Conservation (phyloP, 2,113 vertebrate species). For the Psilopsiagon aurifrons region DNA sequence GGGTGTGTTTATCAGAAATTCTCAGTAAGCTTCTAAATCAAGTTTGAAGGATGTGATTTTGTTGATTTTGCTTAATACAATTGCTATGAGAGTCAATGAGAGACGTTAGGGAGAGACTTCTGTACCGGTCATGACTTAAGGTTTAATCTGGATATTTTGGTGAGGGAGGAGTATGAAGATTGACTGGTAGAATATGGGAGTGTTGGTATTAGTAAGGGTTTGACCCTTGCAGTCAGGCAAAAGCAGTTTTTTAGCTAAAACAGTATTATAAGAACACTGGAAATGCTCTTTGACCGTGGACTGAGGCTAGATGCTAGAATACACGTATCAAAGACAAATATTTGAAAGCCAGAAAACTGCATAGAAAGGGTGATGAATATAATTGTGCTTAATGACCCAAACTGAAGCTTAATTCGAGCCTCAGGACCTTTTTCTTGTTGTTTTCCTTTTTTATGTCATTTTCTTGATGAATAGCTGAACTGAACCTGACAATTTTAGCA, state of each 20-base stretch:
- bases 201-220: neutral
- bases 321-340: neutral
- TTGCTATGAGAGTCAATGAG: neutral
- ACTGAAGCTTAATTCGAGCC: neutral
- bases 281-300: neutral
- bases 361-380: neutral
- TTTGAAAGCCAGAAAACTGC: neutral
- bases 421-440: neutral
- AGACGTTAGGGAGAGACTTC: neutral
- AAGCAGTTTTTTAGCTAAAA: neutral
- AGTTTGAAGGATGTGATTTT: neutral
- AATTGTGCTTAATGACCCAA: neutral
- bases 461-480: neutral
- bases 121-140: neutral
- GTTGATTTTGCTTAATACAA: neutral
- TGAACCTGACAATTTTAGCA: neutral
- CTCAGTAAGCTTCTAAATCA: neutral
- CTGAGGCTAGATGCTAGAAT: neutral
- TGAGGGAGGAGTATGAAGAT: neutral
- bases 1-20: neutral
- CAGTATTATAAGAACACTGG: neutral
- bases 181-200: neutral
- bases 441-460: neutral
- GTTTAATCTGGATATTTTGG: neutral
- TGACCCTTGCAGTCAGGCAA: neutral